Percentiles rank a stretch among this genome's conserved stretches.
These are phyloP conservation scores for Leptestheria dahalacensis DNA, from an alignment of 1,140 invertebrate species.

Conservation along the genomic window DNA sequence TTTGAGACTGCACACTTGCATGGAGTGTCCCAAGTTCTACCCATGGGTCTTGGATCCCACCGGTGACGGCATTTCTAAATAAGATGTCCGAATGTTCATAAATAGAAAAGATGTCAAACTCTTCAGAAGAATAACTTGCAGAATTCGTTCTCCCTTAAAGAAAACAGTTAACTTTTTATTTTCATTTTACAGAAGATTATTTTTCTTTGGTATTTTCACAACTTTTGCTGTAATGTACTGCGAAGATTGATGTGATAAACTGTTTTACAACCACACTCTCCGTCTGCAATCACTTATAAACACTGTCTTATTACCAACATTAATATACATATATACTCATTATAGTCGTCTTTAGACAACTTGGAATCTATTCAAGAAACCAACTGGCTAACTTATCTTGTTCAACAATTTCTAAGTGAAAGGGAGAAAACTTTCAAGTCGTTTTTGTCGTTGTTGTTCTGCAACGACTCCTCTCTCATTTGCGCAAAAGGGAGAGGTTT, in stretches of 20 bases:
- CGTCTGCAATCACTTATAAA: neutral
- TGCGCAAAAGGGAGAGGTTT: too few species aligned
- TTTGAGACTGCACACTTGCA: conserved; percentile 79
- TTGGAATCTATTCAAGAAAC: too few species aligned
- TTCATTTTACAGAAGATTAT: neutral
- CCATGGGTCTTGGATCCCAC: conserved; percentile 90
- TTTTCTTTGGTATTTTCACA: neutral
- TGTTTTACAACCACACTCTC: neutral
- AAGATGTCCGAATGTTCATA: conserved; percentile 9
- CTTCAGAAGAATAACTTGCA: too few species aligned
- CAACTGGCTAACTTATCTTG: too few species aligned
- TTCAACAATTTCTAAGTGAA: too few species aligned
- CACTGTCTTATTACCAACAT: too few species aligned
- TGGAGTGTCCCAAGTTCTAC: conserved; percentile 90
- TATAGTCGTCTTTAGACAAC: too few species aligned
- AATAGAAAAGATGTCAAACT: neutral
- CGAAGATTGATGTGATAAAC: neutral
- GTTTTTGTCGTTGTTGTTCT: too few species aligned
- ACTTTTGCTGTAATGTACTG: neutral
- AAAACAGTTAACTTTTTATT: neutral
- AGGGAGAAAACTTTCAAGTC: too few species aligned
- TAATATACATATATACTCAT: too few species aligned
- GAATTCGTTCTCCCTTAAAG: too few species aligned
- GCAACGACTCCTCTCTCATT: too few species aligned
- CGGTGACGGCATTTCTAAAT: conserved; percentile 71